These are phyloP conservation scores for Panagrolaimus sp. DNA, from an alignment of 1,140 invertebrate genomes.

Conservation along the genomic window DNA sequence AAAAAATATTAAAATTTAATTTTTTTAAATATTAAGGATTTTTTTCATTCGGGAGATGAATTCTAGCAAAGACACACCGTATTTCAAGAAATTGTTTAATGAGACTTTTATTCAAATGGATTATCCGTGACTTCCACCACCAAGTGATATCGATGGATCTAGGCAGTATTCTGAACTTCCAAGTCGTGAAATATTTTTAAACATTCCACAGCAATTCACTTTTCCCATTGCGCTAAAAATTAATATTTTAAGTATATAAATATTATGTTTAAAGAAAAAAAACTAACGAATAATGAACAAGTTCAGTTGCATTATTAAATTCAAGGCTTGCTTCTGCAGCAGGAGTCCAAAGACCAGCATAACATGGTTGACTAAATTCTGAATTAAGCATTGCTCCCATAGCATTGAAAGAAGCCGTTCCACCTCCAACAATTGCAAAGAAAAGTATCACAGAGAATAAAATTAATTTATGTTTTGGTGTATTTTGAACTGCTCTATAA, in stretches of 20 bases:
- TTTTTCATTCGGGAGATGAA: too few species aligned
- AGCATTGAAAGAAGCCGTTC: slow-evolving; percentile 46
- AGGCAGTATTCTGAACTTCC: slow-evolving; percentile 25
- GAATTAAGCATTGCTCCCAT: slow-evolving; percentile 39
- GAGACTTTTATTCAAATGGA: too few species aligned
- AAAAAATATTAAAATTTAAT: too few species aligned
- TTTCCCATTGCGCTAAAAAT: slow-evolving; percentile 27
- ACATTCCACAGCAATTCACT: slow-evolving; percentile 45
- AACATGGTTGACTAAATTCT: slow-evolving; percentile 50
- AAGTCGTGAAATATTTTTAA: slow-evolving; percentile 43
- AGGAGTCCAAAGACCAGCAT: slow-evolving; percentile 32
- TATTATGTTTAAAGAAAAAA: background rate
- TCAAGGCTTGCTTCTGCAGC: background rate
- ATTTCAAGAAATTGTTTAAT: too few species aligned
- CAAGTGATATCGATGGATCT: slow-evolving; percentile 20
- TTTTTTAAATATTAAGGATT: too few species aligned
- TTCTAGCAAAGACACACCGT: too few species aligned
- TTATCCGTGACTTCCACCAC: slow-evolving; percentile 32
- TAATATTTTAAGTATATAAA: background rate
- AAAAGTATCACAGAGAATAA: slow-evolving; percentile 36
- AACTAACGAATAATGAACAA: background rate
- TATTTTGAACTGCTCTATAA: slow-evolving; percentile 36
- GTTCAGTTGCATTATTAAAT: background rate
- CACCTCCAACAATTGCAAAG: slow-evolving; percentile 47
- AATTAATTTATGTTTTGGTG: slow-evolving; percentile 31